phyloP scores from a whole-genome alignment of 2,888 invertebrate species.

The Lagria hirta region DNA sequence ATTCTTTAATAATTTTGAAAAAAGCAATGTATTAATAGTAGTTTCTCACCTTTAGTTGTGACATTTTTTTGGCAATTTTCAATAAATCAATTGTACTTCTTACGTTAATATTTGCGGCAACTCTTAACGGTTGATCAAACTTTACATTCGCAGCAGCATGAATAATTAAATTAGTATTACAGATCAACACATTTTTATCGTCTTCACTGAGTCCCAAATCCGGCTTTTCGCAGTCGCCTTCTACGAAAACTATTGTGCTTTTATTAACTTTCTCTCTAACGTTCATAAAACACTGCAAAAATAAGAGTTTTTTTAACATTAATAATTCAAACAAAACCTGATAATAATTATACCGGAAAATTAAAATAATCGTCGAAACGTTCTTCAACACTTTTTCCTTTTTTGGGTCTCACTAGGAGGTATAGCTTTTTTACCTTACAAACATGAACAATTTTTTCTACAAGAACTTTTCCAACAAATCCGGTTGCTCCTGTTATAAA shows the following conservation, averaged over 20 bases:
- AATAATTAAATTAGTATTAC: no score
- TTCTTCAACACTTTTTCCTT: conserved; percentile 34
- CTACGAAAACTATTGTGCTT: no score
- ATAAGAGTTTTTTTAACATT: no score
- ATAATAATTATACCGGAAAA: conserved; percentile 32
- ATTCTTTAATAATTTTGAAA: no score
- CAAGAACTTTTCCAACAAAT: conserved; percentile 37
- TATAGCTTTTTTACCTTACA: conserved; percentile 41
- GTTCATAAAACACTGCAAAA: no score
- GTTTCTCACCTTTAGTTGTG: conserved; percentile 9
- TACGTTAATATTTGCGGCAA: conserved; percentile 68
- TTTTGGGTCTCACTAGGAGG: conserved; percentile 43
- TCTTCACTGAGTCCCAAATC: conserved; percentile 5
- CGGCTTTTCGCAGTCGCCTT: conserved; percentile 4
- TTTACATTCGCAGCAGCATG: conserved; percentile 75
- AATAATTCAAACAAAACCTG: no score
- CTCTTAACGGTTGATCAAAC: conserved; percentile 70
- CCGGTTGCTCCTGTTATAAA: conserved; percentile 37
- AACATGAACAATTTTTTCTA: conserved; percentile 42
- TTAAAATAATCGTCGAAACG: conserved; percentile 34
- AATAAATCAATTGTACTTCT: conserved; percentile 65
- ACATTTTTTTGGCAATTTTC: conserved; percentile 55
- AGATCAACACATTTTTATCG: conserved; percentile 1
- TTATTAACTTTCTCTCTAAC: no score
- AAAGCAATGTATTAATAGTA: no score